These are phyloP conservation scores for Cyphomyrus discorhynchus DNA, from an alignment of 2,113 vertebrate species.

Conservation along the genomic window DNA sequence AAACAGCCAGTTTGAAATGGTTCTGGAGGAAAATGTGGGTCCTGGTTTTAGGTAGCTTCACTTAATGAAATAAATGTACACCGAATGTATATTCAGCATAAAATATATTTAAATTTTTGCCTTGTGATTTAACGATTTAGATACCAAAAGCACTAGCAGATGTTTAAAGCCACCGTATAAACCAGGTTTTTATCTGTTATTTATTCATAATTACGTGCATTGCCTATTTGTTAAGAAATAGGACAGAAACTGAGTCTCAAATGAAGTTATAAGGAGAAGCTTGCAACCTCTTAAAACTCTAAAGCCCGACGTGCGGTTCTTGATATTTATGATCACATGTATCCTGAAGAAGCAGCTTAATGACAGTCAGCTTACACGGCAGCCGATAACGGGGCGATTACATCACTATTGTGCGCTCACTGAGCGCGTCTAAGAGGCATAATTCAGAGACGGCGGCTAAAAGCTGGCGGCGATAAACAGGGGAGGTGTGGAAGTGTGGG, in stretches of 20 bases:
- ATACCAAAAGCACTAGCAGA: background rate
- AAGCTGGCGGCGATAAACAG: background rate
- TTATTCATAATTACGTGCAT: background rate
- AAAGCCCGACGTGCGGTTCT: background rate
- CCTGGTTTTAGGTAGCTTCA: background rate
- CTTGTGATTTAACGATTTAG: background rate
- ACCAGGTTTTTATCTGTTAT: background rate
- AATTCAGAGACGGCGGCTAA: background rate
- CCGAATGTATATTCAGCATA: background rate
- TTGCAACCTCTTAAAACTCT: background rate
- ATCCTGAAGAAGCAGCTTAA: background rate
- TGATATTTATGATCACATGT: background rate
- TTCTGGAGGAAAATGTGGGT: background rate
- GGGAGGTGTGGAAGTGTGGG: background rate
- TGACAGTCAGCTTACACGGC: background rate
- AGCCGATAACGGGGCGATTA: background rate
- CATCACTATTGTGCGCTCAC: background rate
- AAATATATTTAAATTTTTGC: background rate
- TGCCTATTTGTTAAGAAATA: background rate
- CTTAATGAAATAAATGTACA: background rate
- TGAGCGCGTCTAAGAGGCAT: background rate
- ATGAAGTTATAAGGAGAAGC: background rate
- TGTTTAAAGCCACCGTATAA: background rate
- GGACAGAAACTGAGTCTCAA: background rate
- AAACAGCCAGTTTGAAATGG: background rate